phyloP scores from a whole-genome alignment of 2,888 invertebrate species.

The Phanerotoma sp. region DNA sequence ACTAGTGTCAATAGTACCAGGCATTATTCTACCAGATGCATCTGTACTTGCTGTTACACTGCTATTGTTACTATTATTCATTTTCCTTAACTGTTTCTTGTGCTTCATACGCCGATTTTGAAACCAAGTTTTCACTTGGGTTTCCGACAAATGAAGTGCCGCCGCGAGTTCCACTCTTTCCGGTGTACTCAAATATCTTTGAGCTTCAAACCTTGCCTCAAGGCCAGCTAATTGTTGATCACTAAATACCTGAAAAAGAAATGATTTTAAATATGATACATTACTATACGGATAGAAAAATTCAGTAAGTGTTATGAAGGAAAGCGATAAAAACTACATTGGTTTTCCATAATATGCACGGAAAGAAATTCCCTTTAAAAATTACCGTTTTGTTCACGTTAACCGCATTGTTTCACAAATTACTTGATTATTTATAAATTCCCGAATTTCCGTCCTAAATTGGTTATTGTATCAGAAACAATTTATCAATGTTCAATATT shows the following conservation, averaged over 20 bases:
- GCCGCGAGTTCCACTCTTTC: conserved; percentile 94
- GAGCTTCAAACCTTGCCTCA: conserved; percentile 93
- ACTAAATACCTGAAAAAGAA: conserved; percentile 62
- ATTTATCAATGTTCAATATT: too few relatives aligned
- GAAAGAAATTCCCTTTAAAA: too few relatives aligned
- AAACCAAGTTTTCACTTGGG: conserved; percentile 98
- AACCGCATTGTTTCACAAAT: too few relatives aligned
- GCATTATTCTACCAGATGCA: conserved; percentile 49
- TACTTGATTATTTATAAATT: too few relatives aligned
- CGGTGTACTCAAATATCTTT: conserved; percentile 93
- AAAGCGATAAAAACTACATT: too few relatives aligned
- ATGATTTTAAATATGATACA: too few relatives aligned
- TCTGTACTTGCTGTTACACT: conserved; percentile 45
- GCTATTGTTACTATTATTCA: conserved; percentile 54
- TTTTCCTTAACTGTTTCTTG: conserved; percentile 84
- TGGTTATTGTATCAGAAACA: too few relatives aligned
- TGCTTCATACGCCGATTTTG: conserved; percentile 97
- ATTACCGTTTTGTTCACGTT: too few relatives aligned
- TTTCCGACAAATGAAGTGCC: conserved; percentile 90
- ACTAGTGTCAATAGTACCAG: conserved; percentile 46
- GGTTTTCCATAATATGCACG: too few relatives aligned
- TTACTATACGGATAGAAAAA: too few relatives aligned
- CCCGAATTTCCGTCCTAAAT: too few relatives aligned
- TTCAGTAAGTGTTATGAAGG: too few relatives aligned
- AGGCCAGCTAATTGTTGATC: conserved; percentile 80